Percentiles rank a stretch among this genome's conserved stretches.
phyloP scores from a whole-genome alignment of 2,888 invertebrate genomes.

The Acanthacorydalis orientalis region DNA sequence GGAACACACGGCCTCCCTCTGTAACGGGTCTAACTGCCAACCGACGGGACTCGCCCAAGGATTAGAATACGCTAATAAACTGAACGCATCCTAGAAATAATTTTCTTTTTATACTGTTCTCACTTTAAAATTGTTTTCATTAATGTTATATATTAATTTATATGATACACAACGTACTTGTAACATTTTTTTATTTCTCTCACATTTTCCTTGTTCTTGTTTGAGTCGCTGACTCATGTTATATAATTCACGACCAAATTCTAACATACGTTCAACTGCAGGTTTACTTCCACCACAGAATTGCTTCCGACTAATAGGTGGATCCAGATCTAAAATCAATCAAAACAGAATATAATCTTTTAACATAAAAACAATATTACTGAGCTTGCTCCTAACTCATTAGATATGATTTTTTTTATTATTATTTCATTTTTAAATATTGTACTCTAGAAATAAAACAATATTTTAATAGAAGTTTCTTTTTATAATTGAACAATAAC shows the following conservation, averaged over 20 bases:
- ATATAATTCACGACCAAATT: constrained; percentile 87
- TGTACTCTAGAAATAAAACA: neutral
- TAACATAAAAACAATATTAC: too few relatives aligned
- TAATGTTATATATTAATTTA: neutral
- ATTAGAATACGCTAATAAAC: constrained; percentile 92
- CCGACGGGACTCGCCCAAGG: constrained; percentile 95
- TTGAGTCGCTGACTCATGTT: constrained; percentile 75
- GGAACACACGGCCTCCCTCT: constrained; percentile 88
- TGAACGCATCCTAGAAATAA: constrained; percentile 76
- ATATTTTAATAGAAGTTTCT: neutral
- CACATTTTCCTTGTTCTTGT: constrained; percentile 65
- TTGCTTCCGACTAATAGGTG: constrained; percentile 21
- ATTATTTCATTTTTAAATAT: neutral
- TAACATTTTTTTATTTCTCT: constrained; percentile 77
- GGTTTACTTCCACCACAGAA: constrained; percentile 52
- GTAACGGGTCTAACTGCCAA: constrained; percentile 87
- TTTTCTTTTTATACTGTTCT: neutral
- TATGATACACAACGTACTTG: constrained; percentile 38
- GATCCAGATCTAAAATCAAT: constrained; percentile 30
- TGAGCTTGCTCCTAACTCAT: too few relatives aligned
- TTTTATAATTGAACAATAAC: too few relatives aligned
- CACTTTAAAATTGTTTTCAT: neutral
- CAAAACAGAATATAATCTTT: neutral
- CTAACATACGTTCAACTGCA: constrained; percentile 83
- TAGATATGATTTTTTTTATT: neutral